phyloP scores from a whole-genome alignment of 2,113 vertebrate genomes.

The Zingel zingel region DNA sequence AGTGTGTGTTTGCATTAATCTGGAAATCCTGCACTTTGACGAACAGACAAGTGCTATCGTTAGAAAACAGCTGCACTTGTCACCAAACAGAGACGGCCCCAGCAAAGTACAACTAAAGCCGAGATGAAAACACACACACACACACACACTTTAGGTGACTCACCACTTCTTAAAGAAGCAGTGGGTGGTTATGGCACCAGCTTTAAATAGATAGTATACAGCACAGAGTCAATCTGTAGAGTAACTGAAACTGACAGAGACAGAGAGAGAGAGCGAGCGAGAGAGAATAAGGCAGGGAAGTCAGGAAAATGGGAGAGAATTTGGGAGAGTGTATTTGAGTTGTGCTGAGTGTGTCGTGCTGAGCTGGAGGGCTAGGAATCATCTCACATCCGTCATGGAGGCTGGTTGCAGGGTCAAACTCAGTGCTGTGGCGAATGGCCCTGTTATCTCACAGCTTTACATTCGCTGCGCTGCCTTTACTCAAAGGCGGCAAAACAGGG shows the following conservation, averaged over 20 bases:
- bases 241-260: conserved; percentile 49
- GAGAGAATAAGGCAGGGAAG: conserved; percentile 40
- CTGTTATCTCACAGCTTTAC: conserved; percentile 80
- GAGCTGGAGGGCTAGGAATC: conserved; percentile 78
- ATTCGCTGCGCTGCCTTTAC: conserved; percentile 74
- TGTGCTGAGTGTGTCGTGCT: conserved; percentile 74
- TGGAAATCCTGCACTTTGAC: conserved; percentile 62
- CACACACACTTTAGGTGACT: conserved; percentile 72
- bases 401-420: conserved; percentile 82
- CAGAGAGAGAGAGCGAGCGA: conserved; percentile 22
- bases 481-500: conserved; percentile 79
- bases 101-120: conserved; percentile 61
- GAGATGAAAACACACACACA: conserved; percentile 54
- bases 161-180: conserved; percentile 80
- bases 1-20: conserved; percentile 51
- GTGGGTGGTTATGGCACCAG: conserved; percentile 77
- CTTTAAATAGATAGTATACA: conserved; percentile 77
- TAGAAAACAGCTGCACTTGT: conserved; percentile 71
- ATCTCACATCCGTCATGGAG: conserved; percentile 83
- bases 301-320: conserved; percentile 48
- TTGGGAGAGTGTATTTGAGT: conserved; percentile 69
- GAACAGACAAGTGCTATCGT: conserved; percentile 62
- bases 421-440: conserved; percentile 81
- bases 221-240: conserved; percentile 63
- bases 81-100: conserved; percentile 55